Evolutionary conservation across 2,888 invertebrate genomes (phyloP), one percentile per base, ranked within the genome.

Genomic region (Ichneumoninae sp.): DNA sequence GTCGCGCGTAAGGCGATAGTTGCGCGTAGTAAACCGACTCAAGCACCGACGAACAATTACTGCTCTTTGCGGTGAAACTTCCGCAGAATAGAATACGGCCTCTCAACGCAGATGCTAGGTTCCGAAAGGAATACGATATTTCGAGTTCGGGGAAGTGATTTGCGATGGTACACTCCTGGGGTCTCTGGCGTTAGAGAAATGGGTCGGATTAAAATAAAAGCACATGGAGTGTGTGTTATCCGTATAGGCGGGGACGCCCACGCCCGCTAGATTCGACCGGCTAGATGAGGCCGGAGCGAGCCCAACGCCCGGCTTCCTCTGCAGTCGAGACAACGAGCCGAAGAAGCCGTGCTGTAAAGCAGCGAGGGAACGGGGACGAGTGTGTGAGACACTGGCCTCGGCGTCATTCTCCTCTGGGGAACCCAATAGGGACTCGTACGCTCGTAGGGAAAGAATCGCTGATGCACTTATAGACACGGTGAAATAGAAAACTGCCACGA

Each of bases 151-250:
- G 83, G 85, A 85, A 86, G 86, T 83, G 85, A 87, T 89, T 87
- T 79, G 83, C 86, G 81, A 83, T 79, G 68, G 70, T 71, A 52
- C 44, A 47, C 52, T 44, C 33, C 50, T 26, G 44, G 47, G 13
- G 26, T 8, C 40, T 57, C 60, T 85, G 69, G 79, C 81, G 85
- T 76, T 36, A 86, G 86, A 83, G 87, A 91, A 91, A 91, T 88
- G 87, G 89, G 87, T 88, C 88, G 90, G 87, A 87, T 90, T 90
- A 87, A 91, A 91, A 89, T 89, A 90, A 90, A 90, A 89, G 86
- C 87, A 84, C 85, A 26, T 68, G 75, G 86, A 89, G 87, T 86
- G 88, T 89, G 88, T 89, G 66, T 79, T 75, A 71, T 79, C 70
- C 86, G 82, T 75, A 75, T 75, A 71, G 75, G 40, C 77, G 33